Base-by-base conservation (phyloP, 2,797 vertebrate species). In the Hyperoplus immaculatus region DNA sequence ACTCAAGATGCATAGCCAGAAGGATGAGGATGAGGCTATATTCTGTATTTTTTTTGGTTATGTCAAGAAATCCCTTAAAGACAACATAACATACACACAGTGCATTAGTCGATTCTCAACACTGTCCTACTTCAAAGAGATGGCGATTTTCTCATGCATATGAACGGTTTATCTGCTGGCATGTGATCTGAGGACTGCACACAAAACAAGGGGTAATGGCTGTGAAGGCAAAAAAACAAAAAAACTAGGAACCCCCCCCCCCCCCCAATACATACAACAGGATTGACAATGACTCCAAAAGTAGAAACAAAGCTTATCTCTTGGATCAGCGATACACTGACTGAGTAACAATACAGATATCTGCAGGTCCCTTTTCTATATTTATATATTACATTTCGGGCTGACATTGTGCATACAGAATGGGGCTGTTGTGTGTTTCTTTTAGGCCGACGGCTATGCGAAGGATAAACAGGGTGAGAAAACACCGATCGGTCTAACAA, bases 101-200 rank as follows among this genome's bases (percentile, higher is more conserved):
- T 16, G 61, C 21, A 36, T 38, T 21, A 21, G 10, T 18, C n/a
- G 16, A 43, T n/a, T n/a, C 39, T 43, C 41, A 10, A 16, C 7
- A 56, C 4, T 11, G 5, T 50, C 46, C 50, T 3, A 84, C 87
- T 88, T 92, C 88, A 92, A 91, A 93, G 88, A 87, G 80, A 84
- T 51, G 75, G 62, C 49, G 51, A 80, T 80, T 87, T 88, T 65
- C 85, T 88, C 81, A 87, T 85, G 80, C 82, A 83, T 85, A 84
- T 75, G 77, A 81, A 83, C 70, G 66, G 84, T 90, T 89, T 87
- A 75, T 88, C 84, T 62, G 38, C 82, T 87, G 85, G 90, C 86
- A 74, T 88, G 80, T 78, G 88, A 91, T 90, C 80, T 71, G 29
- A 88, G 84, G 67, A 59, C 15, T 1, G 43, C 69, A 21, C 59